phyloP scores from a whole-genome alignment of 1,140 invertebrate genomes.

The Lucilia cuprina region DNA sequence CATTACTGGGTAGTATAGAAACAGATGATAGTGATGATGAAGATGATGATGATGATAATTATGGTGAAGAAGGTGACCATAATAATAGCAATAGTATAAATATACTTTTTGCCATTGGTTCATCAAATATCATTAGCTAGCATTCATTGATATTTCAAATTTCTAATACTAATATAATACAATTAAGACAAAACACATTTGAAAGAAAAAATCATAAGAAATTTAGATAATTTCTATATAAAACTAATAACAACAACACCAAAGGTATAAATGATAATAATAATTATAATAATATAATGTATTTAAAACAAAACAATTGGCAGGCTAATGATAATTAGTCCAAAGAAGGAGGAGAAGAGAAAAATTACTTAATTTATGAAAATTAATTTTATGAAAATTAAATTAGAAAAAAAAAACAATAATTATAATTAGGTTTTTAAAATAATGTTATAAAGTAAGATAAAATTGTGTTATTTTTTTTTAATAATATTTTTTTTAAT shows the following conservation, averaged over 20 bases:
- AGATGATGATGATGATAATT: constrained; percentile 22
- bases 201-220: not conserved
- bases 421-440: not conserved
- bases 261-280: not conserved
- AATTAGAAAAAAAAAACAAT: not conserved
- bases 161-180: not conserved
- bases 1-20: constrained; percentile 60
- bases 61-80: no score
- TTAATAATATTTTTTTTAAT: no score
- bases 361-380: no score
- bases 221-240: not conserved
- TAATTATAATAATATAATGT: no score
- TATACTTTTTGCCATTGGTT: constrained; percentile 43
- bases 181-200: not conserved
- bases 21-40: constrained; percentile 54
- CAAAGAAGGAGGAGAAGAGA: no score
- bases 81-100: constrained; percentile 45
- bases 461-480: not conserved
- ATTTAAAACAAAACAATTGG: not conserved
- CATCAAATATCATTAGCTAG: constrained; percentile 56
- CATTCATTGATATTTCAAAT: constrained; percentile 39
- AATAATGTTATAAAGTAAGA: not conserved
- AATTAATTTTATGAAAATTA: not conserved
- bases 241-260: not conserved
- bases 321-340: not conserved